Evolutionary conservation across 2,113 vertebrate species (phyloP), one percentile per base, ranked within the genome.

Genomic region (Tylochromis polylepis): DNA sequence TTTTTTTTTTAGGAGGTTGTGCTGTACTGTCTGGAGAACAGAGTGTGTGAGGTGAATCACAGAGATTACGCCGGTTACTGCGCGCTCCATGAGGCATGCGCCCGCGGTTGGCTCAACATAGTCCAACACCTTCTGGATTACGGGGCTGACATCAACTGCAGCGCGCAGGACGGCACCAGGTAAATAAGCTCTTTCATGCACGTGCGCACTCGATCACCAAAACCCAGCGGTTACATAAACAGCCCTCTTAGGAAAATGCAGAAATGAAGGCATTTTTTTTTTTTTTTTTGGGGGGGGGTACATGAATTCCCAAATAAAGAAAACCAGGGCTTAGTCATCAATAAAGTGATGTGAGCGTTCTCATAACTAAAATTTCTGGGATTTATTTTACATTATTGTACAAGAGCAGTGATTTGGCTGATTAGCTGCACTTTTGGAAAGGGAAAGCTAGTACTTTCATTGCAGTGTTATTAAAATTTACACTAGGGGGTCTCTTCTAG

Each of bases 111-210:
- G 98, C 96, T 99, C 88, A 97, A 95, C 96, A 99, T 99, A 10
- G 98, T 98, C 62, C 96, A 97, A 46, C 98, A 98, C 91, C 98
- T 99, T 92, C 96, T 99, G 2, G 97, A 98, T 91, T 97, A 99
- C 5, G 98, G 98, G 4, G 98, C 98, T 1, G 98, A 99, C 72
- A 98, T 99, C 72, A 99, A 99, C 96, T 99, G 98, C 96, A 99
- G 98, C 1, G 98, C 98, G 0, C 98, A 99, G 95, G 98, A 99
- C 79, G 98, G 98, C 91, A 99, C 98, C 93, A 98, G 98, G 98
- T 98, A 55, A 83, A 81, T 58, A 27, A 41, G 60, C 18, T 4
- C 27, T 12, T 55, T 43, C 55, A 51, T 41, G 18, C 79, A 27
- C 22, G n/a, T 8, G n/a, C 18, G 53, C 12, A 79, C n/a, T 57